Base-by-base conservation (phyloP, 2,113 vertebrate genomes). In the Platanista minor region DNA sequence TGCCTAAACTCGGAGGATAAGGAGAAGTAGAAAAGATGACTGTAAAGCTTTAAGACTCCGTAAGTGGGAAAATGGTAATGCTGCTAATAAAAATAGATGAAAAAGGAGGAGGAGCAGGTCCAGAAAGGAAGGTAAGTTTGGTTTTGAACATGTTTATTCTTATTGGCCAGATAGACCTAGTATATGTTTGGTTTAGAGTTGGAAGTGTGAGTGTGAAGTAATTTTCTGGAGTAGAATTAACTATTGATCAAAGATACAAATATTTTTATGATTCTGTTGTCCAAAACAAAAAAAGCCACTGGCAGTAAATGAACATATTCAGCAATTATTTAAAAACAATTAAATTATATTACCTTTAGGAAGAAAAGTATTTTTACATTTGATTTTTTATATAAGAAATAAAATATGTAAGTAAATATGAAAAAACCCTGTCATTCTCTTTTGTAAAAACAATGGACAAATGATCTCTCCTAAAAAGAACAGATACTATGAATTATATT, bases 351-450 rank as follows among this genome's bases (percentile, higher is more conserved):
- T n/a, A 66, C 29, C 41, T 94, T 75, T 78, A 67, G 64, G 13
- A 90, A 77, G 25, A 87, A 93, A 87, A 84, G 5, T 64, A 64
- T 72, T 64, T 93, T 86, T 85, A n/a, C 29, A 54, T 17, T 87
- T 88, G 20, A 46, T 57, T 97, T 96, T 41, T 96, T 96, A 89
- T 14, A 61, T 77, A 61, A 82, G 14, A 88, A 92, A 72, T 77
- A 86, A 90, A 90, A 90, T 36, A 91, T 18, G 0, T 52, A 93
- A 84, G 29, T 80, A 90, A 82, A 94, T 39, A 69, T 15, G 41
- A 85, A 92, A 96, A 95, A 91, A 72, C 4, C 5, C 1, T 67
- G 20, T 43, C 20, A 85, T 64, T 85, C 11, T 84, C 20, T 88
- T 78, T 84, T 92, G 66, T 69, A 82, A 81, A 92, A 94, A 43